Evolutionary conservation across 2,888 invertebrate genomes (phyloP).

Genomic region (Buathra laborator): DNA sequence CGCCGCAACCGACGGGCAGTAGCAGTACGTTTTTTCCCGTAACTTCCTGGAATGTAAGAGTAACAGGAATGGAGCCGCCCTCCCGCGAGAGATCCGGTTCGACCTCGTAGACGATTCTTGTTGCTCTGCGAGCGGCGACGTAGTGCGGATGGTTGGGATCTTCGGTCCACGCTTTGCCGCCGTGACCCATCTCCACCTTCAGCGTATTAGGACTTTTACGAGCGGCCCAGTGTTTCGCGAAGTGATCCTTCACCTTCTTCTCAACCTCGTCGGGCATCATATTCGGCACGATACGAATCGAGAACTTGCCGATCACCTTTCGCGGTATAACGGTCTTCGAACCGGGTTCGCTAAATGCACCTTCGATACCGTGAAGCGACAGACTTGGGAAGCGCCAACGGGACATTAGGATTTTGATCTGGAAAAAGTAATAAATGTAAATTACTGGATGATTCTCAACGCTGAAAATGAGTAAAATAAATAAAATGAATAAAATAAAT

Average conservation of each 20-base stretch:
- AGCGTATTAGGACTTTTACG: constrained; percentile 95
- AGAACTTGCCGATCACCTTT: constrained; percentile 98
- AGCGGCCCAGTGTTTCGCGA: constrained; percentile 92
- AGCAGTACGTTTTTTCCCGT: constrained; percentile 97
- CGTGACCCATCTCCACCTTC: constrained; percentile 89
- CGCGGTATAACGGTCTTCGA: constrained; percentile 98
- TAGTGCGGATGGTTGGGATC: constrained; percentile 97
- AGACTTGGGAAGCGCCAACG: constrained; percentile 98
- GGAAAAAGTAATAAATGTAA: constrained; percentile 40
- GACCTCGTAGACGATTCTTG: constrained; percentile 93
- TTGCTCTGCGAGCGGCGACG: constrained; percentile 93
- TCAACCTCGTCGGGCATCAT: constrained; percentile 95
- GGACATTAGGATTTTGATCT: constrained; percentile 94
- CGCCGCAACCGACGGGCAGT: constrained; percentile 97
- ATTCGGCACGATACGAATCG: constrained; percentile 98
- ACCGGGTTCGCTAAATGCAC: constrained; percentile 96
- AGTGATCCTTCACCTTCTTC: constrained; percentile 91
- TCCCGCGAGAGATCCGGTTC: constrained; percentile 98
- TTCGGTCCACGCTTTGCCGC: constrained; percentile 96
- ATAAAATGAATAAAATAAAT: background rate
- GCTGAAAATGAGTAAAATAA: background rate
- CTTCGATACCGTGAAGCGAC: constrained; percentile 98
- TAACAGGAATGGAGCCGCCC: constrained; percentile 99
- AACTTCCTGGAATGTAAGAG: constrained; percentile 96
- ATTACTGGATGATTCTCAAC: background rate